These are phyloP conservation scores for Antedon mediterranea DNA, from an alignment of 53 echinoderm and acorn worm genomes.

Conservation along the genomic window DNA sequence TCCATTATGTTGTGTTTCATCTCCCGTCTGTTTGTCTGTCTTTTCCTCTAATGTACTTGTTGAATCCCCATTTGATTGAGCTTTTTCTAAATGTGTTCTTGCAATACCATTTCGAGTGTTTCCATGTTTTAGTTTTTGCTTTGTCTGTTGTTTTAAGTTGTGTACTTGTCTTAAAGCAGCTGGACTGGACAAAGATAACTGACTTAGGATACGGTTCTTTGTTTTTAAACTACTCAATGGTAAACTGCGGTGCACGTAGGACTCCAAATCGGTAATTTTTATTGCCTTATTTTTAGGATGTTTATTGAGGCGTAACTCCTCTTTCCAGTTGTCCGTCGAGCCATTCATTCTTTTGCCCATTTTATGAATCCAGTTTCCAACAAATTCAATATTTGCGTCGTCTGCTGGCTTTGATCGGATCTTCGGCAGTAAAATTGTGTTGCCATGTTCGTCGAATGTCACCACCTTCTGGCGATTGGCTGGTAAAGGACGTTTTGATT, in stretches of 20 bases:
- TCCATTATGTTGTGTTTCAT: neutral
- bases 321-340: too few relatives aligned
- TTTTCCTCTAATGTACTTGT: neutral
- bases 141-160: neutral
- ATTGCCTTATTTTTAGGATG: neutral
- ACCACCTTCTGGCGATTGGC: neutral
- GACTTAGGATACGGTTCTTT: neutral
- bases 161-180: neutral
- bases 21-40: neutral
- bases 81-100: neutral
- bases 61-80: neutral
- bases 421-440: neutral
- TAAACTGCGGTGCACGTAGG: neutral
- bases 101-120: neutral
- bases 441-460: neutral
- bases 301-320: neutral
- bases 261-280: too few relatives aligned
- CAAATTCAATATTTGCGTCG: neutral
- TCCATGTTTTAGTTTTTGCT: neutral
- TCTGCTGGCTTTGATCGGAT: neutral
- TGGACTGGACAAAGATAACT: neutral
- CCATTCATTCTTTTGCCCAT: neutral
- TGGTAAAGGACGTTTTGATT: neutral
- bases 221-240: neutral
- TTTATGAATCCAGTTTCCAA: neutral